Base-by-base conservation (phyloP, 2,113 vertebrate genomes). In the Hirundichthys speculiger region DNA sequence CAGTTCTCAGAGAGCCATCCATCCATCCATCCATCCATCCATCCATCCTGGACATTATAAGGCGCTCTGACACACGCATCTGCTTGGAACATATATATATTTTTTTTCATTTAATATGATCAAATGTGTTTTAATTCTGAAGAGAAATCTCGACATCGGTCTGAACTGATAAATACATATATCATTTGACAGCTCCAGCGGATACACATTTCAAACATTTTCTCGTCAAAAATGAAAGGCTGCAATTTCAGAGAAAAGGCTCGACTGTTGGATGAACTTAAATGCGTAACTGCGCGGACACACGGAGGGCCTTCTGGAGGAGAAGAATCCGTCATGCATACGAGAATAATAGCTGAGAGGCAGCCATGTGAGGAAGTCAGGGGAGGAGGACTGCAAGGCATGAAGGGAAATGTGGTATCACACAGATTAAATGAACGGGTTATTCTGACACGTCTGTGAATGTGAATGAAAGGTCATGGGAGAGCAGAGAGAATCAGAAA, bases 241-340 rank as follows among this genome's bases (percentile, higher is more conserved):
- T 18, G 21, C 8, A 41, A 22, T 52, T 15, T 40, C 16, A 18
- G 41, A 1, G 20, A 14, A 16, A 53, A 56, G 7, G 2, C 34
- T 41, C 14, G 10, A 52, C 39, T 58, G 57, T 45, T 16, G 53
- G 68, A 12, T 73, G 25, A 63, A 78, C 62, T 41, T 49, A 80
- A 78, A 73, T 46, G 16, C 18, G 12, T 52, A 91, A 92, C 79
- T 91, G 70, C 75, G 64, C 59, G 68, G 92, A 86, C 63, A 92
- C 89, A 90, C 73, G 64, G 79, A 80, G 64, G 79, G 65, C 81
- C 40, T 90, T 86, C 80, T 48, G 53, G 68, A 77, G 65, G 89
- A 82, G 34, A 27, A 45, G 86, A 90, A 88, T 66, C 75, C 69
- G 56, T 93, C 95, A 96, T 94, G 94, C 94, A 93, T 84, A 89